Evolutionary conservation across 2,113 vertebrate genomes (phyloP).

Genomic region (Dipodomys spectabilis): DNA sequence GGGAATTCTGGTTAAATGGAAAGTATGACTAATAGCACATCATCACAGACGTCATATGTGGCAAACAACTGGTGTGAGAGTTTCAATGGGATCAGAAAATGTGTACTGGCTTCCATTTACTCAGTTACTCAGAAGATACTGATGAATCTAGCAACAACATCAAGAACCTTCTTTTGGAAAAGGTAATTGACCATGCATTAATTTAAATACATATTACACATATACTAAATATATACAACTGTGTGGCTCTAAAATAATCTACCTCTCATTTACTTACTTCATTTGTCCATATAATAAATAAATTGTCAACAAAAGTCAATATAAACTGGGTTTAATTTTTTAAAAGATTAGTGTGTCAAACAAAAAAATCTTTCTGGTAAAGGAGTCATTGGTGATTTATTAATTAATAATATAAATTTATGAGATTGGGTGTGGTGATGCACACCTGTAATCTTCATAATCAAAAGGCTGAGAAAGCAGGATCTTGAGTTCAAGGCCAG

Average conservation of each 20-base stretch:
- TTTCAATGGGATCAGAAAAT: background rate
- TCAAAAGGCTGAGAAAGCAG: too few relatives aligned
- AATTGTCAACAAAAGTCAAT: background rate
- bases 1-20: background rate
- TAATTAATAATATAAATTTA: background rate
- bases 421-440: too few relatives aligned
- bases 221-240: background rate
- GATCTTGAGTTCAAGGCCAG: too few relatives aligned
- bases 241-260: background rate
- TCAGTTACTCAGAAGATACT: background rate
- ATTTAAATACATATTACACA: background rate
- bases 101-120: background rate
- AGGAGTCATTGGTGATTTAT: background rate
- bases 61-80: background rate
- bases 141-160: background rate
- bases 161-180: background rate
- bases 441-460: too few relatives aligned
- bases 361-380: background rate
- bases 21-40: background rate
- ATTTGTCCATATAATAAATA: background rate
- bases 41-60: background rate
- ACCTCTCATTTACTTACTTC: constrained; percentile 12
- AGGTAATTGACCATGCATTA: background rate
- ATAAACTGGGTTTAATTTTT: background rate
- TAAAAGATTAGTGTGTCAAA: background rate